Evolutionary conservation across 2,797 vertebrate species (phyloP).

Genomic region (Holocentrus rufus): DNA sequence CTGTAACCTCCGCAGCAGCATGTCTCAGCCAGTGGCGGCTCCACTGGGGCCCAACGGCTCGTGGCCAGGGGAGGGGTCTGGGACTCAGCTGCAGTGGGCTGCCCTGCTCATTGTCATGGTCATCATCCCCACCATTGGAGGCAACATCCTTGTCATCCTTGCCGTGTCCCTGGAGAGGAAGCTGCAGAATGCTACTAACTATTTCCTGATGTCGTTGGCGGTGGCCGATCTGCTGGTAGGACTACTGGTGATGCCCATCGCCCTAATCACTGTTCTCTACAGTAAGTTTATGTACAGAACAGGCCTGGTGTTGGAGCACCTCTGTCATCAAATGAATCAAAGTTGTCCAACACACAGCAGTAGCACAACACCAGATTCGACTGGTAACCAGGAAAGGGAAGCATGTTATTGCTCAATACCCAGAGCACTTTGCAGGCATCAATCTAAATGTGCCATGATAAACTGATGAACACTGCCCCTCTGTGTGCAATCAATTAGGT

Average conservation of each 20-base stretch:
- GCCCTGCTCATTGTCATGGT: conserved; percentile 90
- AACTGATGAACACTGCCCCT: neutral
- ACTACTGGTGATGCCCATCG: conserved; percentile 96
- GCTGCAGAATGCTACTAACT: conserved; percentile 97
- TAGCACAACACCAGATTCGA: neutral
- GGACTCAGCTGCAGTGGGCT: conserved; percentile 84
- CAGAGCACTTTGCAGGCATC: neutral
- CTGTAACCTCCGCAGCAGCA: conserved; percentile 63
- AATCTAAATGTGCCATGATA: neutral
- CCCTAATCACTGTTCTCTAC: conserved; percentile 92
- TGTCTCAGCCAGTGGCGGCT: conserved; percentile 73
- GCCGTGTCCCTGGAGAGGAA: conserved; percentile 95
- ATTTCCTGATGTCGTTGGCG: conserved; percentile 95
- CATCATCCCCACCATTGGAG: conserved; percentile 95
- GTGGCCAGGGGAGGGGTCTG: conserved; percentile 54
- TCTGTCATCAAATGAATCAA: neutral
- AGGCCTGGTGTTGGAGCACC: conserved; percentile 2
- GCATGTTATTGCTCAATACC: neutral
- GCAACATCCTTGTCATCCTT: conserved; percentile 97
- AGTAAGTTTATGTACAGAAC: conserved; percentile 75
- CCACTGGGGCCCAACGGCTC: conserved; percentile 69
- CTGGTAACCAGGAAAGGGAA: neutral
- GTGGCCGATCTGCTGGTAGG: conserved; percentile 97
- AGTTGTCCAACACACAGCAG: neutral
- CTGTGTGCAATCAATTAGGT: neutral